Conservation (phyloP, 2,113 vertebrate genomes). For the Triplophysa tibetana region DNA sequence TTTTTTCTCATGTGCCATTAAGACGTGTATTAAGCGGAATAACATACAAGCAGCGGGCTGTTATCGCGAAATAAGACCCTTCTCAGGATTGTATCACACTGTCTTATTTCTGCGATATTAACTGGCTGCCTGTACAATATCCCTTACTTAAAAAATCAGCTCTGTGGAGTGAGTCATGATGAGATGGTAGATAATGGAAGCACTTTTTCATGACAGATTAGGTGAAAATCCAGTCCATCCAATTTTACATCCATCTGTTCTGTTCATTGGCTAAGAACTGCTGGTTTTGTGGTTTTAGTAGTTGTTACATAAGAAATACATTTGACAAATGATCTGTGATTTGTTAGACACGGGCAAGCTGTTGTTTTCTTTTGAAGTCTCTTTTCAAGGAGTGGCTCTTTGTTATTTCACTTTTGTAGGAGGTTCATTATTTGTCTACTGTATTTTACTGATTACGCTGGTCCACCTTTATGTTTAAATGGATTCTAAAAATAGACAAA, state of each 20-base stretch:
- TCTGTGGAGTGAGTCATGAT: conserved; percentile 11
- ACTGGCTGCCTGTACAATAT: no score
- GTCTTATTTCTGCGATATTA: no score
- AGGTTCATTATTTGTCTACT: conserved; percentile 11
- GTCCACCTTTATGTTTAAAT: neutral
- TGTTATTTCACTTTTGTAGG: conserved; percentile 12
- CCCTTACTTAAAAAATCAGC: neutral
- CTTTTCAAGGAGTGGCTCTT: conserved; percentile 8
- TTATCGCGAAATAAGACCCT: no score
- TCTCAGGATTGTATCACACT: no score
- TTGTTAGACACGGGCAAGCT: neutral
- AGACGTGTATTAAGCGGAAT: neutral
- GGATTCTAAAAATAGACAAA: conserved; percentile 4
- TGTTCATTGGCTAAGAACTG: neutral
- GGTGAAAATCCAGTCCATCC: neutral
- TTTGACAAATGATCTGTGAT: neutral
- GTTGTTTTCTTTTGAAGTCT: neutral
- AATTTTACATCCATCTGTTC: neutral
- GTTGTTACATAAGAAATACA: neutral
- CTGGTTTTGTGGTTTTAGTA: no score
- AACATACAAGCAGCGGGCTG: neutral
- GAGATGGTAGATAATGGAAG: neutral
- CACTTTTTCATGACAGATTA: neutral
- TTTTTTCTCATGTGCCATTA: no score
- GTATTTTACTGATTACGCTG: neutral